Evolutionary conservation across 2,888 invertebrate genomes (phyloP), one percentile per base, ranked within the genome.

Genomic region (Apomyelois bistriatella): DNA sequence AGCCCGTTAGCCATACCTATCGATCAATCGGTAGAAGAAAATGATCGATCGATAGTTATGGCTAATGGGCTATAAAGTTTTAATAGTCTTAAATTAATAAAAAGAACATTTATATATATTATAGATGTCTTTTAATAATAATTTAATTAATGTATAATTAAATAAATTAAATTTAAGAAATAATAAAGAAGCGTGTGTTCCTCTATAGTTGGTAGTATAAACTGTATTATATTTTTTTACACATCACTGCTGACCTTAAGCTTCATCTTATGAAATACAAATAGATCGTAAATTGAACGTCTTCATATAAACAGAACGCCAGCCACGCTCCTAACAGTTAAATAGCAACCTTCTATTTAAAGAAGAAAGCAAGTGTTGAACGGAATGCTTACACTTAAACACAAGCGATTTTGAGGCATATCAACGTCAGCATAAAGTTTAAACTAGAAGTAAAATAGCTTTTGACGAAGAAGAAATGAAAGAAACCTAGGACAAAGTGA

Each of bases 301-400:
- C 64, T 68, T 66, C 62, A 63, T 66, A 64, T 77, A 79, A 76
- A 81, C 73, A 76, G 58, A 66, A 54, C 57, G 51, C 50, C 10
- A 22, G 28, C 58, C 58, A 55, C 64, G 53, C 54, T 62, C 53
- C 56, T 52, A 68, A 66, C 66, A 55, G 60, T 65, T 68, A 65
- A 66, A 65, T 53, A 68, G 66, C 66, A 66, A 60, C 68, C 70
- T 64, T 71, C 72, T 81, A 79, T 83, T 79, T 76, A 68, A 70
- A 81, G 75, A 79, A 69, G 68, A 74, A 71, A 74, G 66, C 58
- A 62, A 68, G 66, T 66, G 67, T 62, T 71, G 64, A 74, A 62
- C 61, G 62, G 67, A 74, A 74, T 70, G 59, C 54, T 43, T 67
- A 64, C 62, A 68, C 59, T 17, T 56, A 35, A 40, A 37, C 48